A percentile compares a stretch with the other conserved stretches of the same genome.
Conservation (phyloP, 2,797 vertebrate genomes). For the Macropodus opercularis region DNA sequence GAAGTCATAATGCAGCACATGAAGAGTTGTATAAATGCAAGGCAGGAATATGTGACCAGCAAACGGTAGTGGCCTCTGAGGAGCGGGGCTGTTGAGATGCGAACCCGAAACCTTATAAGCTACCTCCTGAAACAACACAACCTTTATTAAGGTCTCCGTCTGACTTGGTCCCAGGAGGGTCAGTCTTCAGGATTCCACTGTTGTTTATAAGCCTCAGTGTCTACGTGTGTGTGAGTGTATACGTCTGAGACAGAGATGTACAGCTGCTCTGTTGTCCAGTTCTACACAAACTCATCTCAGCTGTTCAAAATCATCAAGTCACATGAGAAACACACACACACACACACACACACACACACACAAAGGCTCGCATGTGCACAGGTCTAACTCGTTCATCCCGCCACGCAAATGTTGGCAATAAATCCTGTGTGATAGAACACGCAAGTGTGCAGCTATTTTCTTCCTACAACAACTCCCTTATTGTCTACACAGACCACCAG, state of each 20-base stretch:
- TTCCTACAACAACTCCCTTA: slow-evolving; percentile 60
- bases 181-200: slow-evolving; percentile 71
- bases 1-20: neutral
- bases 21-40: slow-evolving; percentile 1
- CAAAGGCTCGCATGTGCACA: slow-evolving; percentile 74
- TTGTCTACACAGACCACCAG: slow-evolving; percentile 59
- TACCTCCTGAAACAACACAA: slow-evolving; percentile 80
- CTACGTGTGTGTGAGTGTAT: slow-evolving; percentile 33
- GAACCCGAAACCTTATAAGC: slow-evolving; percentile 68
- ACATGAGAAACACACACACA: slow-evolving; percentile 62
- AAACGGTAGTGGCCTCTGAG: slow-evolving; percentile 24
- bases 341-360: slow-evolving; percentile 39
- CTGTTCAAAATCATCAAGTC: slow-evolving; percentile 76
- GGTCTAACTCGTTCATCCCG: slow-evolving; percentile 73
- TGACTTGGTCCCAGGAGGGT: slow-evolving; percentile 69
- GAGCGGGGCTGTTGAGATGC: slow-evolving; percentile 46
- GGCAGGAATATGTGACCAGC: slow-evolving; percentile 9
- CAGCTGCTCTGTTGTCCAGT: slow-evolving; percentile 78
- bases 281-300: slow-evolving; percentile 77
- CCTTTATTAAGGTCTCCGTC: slow-evolving; percentile 75
- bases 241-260: slow-evolving; percentile 72
- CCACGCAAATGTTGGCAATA: slow-evolving; percentile 79
- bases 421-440: slow-evolving; percentile 77
- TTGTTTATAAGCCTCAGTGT: slow-evolving; percentile 67
- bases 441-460: slow-evolving; percentile 75